These are phyloP conservation scores for Botrylloides violaceus DNA, from an alignment of 23 tunicate genomes.

Conservation along the genomic window DNA sequence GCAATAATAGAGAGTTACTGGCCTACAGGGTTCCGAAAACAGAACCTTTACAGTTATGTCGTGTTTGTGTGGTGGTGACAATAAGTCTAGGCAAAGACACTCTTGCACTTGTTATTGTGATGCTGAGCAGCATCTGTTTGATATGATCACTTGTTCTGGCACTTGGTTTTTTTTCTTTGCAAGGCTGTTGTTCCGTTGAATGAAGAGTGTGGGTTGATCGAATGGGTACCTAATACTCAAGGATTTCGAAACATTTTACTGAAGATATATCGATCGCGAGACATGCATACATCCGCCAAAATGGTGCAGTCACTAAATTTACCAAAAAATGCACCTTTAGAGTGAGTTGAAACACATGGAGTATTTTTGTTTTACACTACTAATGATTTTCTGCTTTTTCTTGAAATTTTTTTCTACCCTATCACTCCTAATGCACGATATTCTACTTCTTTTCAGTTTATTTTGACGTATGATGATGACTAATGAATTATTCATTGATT, in stretches of 20 bases:
- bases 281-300: slow-evolving; percentile 35
- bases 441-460: too few species aligned
- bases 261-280: slow-evolving; percentile 49
- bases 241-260: slow-evolving; percentile 78
- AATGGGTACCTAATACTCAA: slow-evolving; percentile 78
- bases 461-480: too few species aligned
- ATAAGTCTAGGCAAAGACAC: too few species aligned
- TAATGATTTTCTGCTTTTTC: too few species aligned
- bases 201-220: slow-evolving; percentile 92
- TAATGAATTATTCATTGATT: too few species aligned
- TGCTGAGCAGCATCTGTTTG: too few species aligned
- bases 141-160: not conserved
- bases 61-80: too few species aligned
- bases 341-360: too few species aligned
- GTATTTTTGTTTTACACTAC: too few species aligned
- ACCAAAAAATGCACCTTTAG: slow-evolving; percentile 21
- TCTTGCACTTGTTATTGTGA: too few species aligned
- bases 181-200: slow-evolving; percentile 94
- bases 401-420: too few species aligned
- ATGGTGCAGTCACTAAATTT: slow-evolving; percentile 34
- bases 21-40: slow-evolving; percentile 32
- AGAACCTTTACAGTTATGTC: slow-evolving; percentile 30
- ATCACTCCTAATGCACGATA: too few species aligned
- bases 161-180: not conserved
- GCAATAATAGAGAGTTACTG: slow-evolving; percentile 38